Evolutionary conservation across 2,888 invertebrate genomes (phyloP), one percentile per base, ranked within the genome.

Genomic region (Eristalis pertinax): DNA sequence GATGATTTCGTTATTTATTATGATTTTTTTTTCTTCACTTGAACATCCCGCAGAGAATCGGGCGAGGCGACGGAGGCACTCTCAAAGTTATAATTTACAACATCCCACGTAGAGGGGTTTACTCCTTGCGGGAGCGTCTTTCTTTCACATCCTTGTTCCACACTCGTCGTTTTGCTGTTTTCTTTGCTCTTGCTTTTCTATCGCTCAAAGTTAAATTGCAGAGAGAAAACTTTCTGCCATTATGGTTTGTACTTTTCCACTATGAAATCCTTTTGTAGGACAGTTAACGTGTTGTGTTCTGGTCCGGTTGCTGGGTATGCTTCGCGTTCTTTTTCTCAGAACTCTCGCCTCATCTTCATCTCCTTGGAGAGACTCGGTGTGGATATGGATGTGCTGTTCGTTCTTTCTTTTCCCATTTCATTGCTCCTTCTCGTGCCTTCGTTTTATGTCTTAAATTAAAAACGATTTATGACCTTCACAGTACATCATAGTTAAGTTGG

Each of bases 151-250:
- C 64, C 69, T n/a, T 29, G 5, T 58, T 60, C 35, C 67, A 35
- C 50, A 19, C 50, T 60, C 26, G 60, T 60, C 60, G 26, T 26
- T 60, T 60, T 13, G 60, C 26, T 26, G 26, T 62, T 38, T 62
- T 50, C 32, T 41, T 60, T 24, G 56, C 64, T 62, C 58, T 73
- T 50, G 60, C 73, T 77, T 83, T 87, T 83, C 82, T 84, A 79
- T 87, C 75, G 83, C 76, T 83, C 75, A 72, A 87, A 87, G 87
- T 87, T 87, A 87, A 87, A 86, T 82, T 86, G 86, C 86, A 82
- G 43, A 63, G 63, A 78, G 78, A 83, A 87, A 87, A 87, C 72
- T 83, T 82, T 83, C 32, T 60, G 72, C 79, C 87, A 79, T 87
- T 87, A 83, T 74, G 83, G 79, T 83, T 87, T 83, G 70, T 78